phyloP scores from a whole-genome alignment of 2,113 vertebrate genomes.

The Forbesichthys papilliferus region DNA sequence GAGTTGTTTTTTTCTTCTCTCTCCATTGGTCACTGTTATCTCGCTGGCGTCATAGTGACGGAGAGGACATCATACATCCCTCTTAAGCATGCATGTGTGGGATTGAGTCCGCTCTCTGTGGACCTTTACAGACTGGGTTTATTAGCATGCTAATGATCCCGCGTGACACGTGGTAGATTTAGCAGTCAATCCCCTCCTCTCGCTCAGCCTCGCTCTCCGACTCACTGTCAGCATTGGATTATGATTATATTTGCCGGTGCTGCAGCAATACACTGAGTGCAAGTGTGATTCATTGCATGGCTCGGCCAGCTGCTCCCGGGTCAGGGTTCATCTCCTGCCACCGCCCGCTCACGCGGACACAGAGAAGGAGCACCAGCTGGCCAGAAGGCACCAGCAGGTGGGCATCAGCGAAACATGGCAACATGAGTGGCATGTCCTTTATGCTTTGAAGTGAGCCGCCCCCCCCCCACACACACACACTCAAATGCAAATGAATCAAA shows the following conservation, averaged over 20 bases:
- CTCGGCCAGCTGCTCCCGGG: constrained; percentile 64
- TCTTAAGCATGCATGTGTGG: constrained; percentile 46
- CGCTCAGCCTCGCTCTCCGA: constrained; percentile 6
- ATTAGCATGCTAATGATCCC: constrained; percentile 62
- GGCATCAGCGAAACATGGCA: constrained; percentile 28
- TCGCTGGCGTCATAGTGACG: constrained; percentile 23
- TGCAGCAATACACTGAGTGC: constrained; percentile 31
- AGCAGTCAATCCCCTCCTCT: neutral
- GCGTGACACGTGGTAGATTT: constrained; percentile 29
- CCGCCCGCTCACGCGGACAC: constrained; percentile 41
- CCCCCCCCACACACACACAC: neutral
- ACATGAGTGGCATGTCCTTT: constrained; percentile 32
- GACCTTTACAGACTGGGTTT: constrained; percentile 53
- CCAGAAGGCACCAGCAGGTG: constrained; percentile 68
- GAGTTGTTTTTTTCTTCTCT: constrained; percentile 19
- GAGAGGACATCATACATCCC: constrained; percentile 33
- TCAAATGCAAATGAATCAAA: constrained; percentile 8
- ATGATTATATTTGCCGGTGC: constrained; percentile 11
- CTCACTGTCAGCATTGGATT: constrained; percentile 30
- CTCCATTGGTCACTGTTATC: constrained; percentile 29
- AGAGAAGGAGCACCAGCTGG: constrained; percentile 67
- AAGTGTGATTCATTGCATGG: constrained; percentile 43
- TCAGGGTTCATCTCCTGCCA: constrained; percentile 47
- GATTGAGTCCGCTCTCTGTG: constrained; percentile 27
- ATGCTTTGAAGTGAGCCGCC: constrained; percentile 22